A percentile compares a stretch with the other conserved stretches of the same genome.
phyloP scores from a whole-genome alignment of 2,113 vertebrate species.

The Lasiurus borealis region DNA sequence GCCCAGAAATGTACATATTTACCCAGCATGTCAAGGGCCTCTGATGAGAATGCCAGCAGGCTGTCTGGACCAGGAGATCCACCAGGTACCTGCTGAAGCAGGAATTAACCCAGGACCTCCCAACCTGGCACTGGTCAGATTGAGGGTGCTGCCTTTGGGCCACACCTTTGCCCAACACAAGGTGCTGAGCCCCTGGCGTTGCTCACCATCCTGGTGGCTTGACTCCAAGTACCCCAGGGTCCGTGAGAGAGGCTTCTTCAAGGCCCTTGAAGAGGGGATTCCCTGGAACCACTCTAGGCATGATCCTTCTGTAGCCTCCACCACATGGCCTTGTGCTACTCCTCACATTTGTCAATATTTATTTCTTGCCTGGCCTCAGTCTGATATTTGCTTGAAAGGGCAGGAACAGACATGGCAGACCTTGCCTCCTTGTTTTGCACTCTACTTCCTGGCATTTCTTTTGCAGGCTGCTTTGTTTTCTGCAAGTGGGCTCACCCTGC shows the following conservation, averaged over 20 bases:
- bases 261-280: neutral
- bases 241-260: neutral
- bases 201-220: neutral
- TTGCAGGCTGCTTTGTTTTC: neutral
- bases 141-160: neutral
- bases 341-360: slow-evolving; percentile 80
- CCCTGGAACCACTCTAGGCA: neutral
- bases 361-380: slow-evolving; percentile 51
- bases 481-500: neutral
- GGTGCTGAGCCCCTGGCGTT: neutral
- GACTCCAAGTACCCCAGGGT: neutral
- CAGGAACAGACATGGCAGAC: slow-evolving; percentile 46
- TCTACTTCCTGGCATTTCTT: neutral
- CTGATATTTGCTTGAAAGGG: slow-evolving; percentile 71
- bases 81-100: neutral
- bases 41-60: neutral
- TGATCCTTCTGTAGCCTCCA: neutral
- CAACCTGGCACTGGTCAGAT: neutral
- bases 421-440: neutral
- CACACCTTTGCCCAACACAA: neutral
- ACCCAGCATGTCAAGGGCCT: neutral
- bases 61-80: neutral
- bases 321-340: slow-evolving; percentile 1
- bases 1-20: neutral
- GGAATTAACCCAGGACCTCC: neutral